A percentile compares a stretch with the other conserved stretches of the same genome.
These are phyloP conservation scores for Papilio elwesi DNA, from an alignment of 2,888 invertebrate genomes.

Conservation along the genomic window DNA sequence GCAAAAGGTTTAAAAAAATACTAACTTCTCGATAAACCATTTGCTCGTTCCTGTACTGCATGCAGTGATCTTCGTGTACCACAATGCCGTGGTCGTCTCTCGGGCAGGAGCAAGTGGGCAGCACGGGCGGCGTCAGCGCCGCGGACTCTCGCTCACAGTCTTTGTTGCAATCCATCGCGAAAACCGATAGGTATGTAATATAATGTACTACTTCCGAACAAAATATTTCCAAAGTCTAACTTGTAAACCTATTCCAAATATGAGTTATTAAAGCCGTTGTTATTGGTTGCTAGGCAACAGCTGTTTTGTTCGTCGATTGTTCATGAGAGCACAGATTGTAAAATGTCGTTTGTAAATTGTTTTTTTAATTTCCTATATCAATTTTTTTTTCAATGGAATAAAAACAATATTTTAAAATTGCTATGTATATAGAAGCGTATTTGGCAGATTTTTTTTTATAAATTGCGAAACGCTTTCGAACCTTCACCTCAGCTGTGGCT, in stretches of 20 bases:
- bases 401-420: too few relatives aligned
- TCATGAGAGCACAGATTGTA: conserved; percentile 57
- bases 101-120: conserved; percentile 63
- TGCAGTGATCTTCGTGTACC: conserved; percentile 64
- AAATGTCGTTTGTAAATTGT: too few relatives aligned
- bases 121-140: conserved; percentile 44
- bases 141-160: conserved; percentile 55
- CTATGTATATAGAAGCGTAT: too few relatives aligned
- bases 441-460: too few relatives aligned
- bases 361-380: too few relatives aligned
- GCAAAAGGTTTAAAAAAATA: conserved; percentile 21
- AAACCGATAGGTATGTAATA: background rate
- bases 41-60: conserved; percentile 66
- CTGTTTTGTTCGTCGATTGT: conserved; percentile 87
- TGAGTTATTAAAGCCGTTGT: background rate
- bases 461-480: too few relatives aligned
- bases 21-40: conserved; percentile 65
- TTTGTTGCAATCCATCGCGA: conserved; percentile 42
- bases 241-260: conserved; percentile 20
- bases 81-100: conserved; percentile 65
- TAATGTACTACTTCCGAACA: background rate
- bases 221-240: conserved; percentile 11
- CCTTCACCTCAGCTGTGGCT: too few relatives aligned
- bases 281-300: conserved; percentile 41
- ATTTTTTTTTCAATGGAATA: too few relatives aligned